Evolutionary conservation across 1,140 invertebrate genomes (phyloP).

Genomic region (Zaprionus tsacasi): DNA sequence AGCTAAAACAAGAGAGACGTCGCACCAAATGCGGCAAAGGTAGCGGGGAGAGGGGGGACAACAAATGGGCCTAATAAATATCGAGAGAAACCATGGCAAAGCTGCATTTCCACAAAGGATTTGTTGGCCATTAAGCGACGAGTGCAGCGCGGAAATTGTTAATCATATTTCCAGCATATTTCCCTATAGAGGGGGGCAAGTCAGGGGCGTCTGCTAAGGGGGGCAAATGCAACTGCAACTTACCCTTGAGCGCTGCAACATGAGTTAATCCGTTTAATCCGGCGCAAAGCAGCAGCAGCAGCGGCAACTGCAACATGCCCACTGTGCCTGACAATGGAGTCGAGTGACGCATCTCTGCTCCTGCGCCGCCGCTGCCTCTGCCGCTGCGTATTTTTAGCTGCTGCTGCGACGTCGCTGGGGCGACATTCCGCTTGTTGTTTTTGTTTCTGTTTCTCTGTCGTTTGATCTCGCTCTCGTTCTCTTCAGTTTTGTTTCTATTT

Average conservation of each 20-base stretch:
- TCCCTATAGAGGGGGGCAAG: slow-evolving; percentile 42
- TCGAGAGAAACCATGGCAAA: slow-evolving; percentile 12
- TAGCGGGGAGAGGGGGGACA: not conserved
- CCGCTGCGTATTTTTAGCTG: slow-evolving; percentile 64
- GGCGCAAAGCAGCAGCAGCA: slow-evolving; percentile 42
- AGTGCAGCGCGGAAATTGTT: slow-evolving; percentile 53
- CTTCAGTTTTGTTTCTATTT: slow-evolving; percentile 10
- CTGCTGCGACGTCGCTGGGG: slow-evolving; percentile 39
- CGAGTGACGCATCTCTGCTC: slow-evolving; percentile 47
- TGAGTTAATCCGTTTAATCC: slow-evolving; percentile 82
- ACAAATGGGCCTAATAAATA: slow-evolving; percentile 80
- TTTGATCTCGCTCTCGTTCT: slow-evolving; percentile 39
- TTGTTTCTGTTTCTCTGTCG: slow-evolving; percentile 43
- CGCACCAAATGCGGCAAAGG: slow-evolving; percentile 47
- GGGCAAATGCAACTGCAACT: slow-evolving; percentile 51
- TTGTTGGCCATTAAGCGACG: slow-evolving; percentile 43
- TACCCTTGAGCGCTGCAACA: slow-evolving; percentile 80
- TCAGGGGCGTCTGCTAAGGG: not conserved
- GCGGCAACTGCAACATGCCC: slow-evolving; percentile 20
- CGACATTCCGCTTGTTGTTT: slow-evolving; percentile 74
- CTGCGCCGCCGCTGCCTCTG: too few species aligned
- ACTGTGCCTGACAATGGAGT: slow-evolving; percentile 29
- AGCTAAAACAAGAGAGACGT: slow-evolving; percentile 1
- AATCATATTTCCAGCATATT: slow-evolving; percentile 51
- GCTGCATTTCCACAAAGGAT: slow-evolving; percentile 69